Evolutionary conservation across 2,888 invertebrate species (phyloP).

Genomic region (Furcula furcula): DNA sequence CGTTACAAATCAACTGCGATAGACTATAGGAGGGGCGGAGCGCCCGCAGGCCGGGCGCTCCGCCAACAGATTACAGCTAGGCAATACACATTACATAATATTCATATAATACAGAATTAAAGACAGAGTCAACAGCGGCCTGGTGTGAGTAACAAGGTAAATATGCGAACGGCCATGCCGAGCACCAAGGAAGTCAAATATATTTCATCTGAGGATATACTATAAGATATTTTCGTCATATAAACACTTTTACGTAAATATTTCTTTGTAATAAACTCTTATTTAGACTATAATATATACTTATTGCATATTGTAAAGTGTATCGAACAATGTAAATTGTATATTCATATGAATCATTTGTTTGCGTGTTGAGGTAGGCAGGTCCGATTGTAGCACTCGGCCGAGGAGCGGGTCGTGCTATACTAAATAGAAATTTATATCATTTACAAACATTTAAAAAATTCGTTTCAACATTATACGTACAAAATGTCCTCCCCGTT

Average conservation of each 20-base stretch:
- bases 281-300: conserved; percentile 69
- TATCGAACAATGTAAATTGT: conserved; percentile 59
- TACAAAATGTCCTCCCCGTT: conserved; percentile 68
- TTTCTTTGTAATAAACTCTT: conserved; percentile 77
- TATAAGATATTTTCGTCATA: conserved; percentile 65
- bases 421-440: conserved; percentile 35
- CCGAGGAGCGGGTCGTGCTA: conserved; percentile 35
- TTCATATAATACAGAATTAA: conserved; percentile 47
- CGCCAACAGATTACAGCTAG: conserved; percentile 46
- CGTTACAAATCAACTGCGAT: conserved; percentile 33
- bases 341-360: conserved; percentile 66
- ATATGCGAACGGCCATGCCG: conserved; percentile 68
- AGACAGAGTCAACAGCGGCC: conserved; percentile 51
- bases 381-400: conserved; percentile 49
- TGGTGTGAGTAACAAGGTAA: conserved; percentile 69
- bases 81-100: conserved; percentile 36
- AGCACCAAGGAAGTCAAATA: conserved; percentile 70
- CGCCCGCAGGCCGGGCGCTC: conserved; percentile 7
- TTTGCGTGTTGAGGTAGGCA: conserved; percentile 76
- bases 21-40: conserved; percentile 26
- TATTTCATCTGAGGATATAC: conserved; percentile 61
- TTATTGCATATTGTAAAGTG: conserved; percentile 71
- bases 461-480: conserved; percentile 74
- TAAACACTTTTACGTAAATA: conserved; percentile 74
- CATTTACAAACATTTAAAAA: conserved; percentile 69